A percentile compares a stretch with the other conserved stretches of the same genome.
Conservation (phyloP, 1,140 invertebrate species). For the Cheumatopsyche charites region DNA sequence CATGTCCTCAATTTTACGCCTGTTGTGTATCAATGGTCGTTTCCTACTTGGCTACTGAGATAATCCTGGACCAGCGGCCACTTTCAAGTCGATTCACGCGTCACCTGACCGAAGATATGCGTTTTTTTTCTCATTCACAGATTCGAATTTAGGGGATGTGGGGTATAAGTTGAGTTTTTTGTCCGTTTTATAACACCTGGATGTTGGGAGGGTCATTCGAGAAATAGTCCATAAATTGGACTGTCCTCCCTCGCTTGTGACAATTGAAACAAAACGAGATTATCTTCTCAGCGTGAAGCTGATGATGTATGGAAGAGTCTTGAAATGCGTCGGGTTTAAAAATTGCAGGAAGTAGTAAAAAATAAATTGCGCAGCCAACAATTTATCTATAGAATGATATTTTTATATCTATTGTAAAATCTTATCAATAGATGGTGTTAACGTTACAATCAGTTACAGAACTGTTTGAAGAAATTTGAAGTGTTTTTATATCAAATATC, state of each 20-base stretch:
- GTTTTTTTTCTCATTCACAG: background rate
- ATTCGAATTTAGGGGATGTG: no score
- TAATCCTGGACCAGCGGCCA: constrained; percentile 10
- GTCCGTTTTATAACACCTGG: background rate
- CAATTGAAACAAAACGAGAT: constrained; percentile 9
- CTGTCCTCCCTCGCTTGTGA: constrained; percentile 1
- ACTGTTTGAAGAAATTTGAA: no score
- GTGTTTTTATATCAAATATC: no score
- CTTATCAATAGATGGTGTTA: no score
- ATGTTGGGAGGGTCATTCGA: background rate
- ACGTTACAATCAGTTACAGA: no score
- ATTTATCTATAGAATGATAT: no score
- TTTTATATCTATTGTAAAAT: no score
- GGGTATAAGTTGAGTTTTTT: constrained; percentile 1
- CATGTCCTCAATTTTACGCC: constrained; percentile 45
- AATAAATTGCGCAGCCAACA: no score
- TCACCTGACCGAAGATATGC: background rate
- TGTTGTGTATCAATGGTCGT: constrained; percentile 31
- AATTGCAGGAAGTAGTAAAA: no score
- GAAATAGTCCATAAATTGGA: constrained; percentile 10
- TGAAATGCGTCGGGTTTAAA: no score
- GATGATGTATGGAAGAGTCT: no score
- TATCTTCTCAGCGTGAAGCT: constrained; percentile 10
- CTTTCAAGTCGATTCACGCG: constrained; percentile 9
- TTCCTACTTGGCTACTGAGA: constrained; percentile 32